phyloP scores from a whole-genome alignment of 2,113 vertebrate species.

The Pogonocichla stellata region DNA sequence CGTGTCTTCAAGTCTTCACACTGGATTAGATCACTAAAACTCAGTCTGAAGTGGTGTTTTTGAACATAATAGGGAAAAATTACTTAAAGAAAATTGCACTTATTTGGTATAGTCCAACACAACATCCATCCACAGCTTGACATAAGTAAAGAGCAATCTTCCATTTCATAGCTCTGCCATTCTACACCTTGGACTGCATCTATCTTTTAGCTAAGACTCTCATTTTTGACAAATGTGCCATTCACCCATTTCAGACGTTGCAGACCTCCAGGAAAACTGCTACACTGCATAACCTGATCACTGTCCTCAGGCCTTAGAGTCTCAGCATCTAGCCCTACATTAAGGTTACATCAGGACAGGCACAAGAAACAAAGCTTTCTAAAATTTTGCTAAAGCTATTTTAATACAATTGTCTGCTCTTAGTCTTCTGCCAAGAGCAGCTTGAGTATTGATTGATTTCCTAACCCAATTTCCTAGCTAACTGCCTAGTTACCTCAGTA shows the following conservation, averaged over 20 bases:
- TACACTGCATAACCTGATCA: not conserved
- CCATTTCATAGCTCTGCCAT: not conserved
- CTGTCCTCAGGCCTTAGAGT: not conserved
- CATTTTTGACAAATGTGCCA: accelerated
- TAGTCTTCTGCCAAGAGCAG: not conserved
- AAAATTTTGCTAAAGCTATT: not conserved
- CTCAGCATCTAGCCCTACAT: not conserved
- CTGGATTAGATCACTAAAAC: not conserved
- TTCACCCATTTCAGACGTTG: not conserved
- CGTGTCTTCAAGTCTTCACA: not conserved
- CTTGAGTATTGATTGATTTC: not conserved
- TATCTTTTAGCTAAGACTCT: not conserved
- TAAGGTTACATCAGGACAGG: not conserved
- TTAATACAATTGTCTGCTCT: not conserved
- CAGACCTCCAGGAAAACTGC: not conserved
- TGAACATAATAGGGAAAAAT: not conserved
- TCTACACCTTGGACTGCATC: not conserved
- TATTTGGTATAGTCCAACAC: not conserved
- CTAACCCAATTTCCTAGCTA: not conserved
- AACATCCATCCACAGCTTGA: not conserved
- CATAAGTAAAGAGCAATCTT: not conserved
- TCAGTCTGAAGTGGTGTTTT: not conserved
- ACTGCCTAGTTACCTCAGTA: not conserved
- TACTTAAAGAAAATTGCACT: not conserved
- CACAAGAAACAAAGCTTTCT: not conserved